These are phyloP conservation scores for Nerophis ophidion DNA, from an alignment of 2,113 vertebrate genomes.

Conservation along the genomic window DNA sequence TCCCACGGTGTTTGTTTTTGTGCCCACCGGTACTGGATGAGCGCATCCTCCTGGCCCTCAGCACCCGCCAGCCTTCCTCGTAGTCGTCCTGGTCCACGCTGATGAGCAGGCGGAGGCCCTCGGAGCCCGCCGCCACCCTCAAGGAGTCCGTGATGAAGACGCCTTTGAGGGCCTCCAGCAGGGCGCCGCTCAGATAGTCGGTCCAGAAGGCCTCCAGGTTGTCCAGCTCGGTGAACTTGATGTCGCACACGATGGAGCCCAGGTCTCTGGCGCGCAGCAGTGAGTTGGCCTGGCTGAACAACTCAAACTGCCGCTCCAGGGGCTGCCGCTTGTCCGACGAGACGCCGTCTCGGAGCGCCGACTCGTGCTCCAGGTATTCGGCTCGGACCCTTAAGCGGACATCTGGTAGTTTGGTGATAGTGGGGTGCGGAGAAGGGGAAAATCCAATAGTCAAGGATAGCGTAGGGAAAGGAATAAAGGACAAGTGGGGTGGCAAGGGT, in stretches of 20 bases:
- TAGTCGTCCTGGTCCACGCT: conserved; percentile 90
- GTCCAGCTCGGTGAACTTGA: conserved; percentile 87
- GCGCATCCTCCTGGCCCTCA: conserved; percentile 48
- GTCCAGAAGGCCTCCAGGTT: conserved; percentile 90
- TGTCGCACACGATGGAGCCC: conserved; percentile 86
- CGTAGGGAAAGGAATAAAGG: conserved; percentile 2
- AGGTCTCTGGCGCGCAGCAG: conserved; percentile 83
- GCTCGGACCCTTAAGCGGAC: conserved; percentile 84
- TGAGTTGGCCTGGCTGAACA: conserved; percentile 81
- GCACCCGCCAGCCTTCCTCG: conserved; percentile 76
- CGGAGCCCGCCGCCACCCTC: conserved; percentile 78
- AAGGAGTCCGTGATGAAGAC: conserved; percentile 89
- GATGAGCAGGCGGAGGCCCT: conserved; percentile 83
- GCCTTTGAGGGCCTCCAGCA: conserved; percentile 84
- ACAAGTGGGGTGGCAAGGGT: conserved; percentile 1
- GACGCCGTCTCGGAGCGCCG: conserved; percentile 77
- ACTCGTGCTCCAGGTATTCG: conserved; percentile 84
- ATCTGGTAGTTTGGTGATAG: conserved; percentile 64
- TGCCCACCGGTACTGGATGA: conserved; percentile 11
- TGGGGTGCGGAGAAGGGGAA: not conserved
- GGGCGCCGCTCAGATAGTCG: conserved; percentile 84
- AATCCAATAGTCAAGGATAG: not conserved
- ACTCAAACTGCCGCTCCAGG: conserved; percentile 81
- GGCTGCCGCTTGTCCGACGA: conserved; percentile 80
- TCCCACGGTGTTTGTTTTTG: conserved; percentile 14